These are phyloP conservation scores for Peromyscus aztecus DNA, from an alignment of 2,797 vertebrate species.

Conservation along the genomic window DNA sequence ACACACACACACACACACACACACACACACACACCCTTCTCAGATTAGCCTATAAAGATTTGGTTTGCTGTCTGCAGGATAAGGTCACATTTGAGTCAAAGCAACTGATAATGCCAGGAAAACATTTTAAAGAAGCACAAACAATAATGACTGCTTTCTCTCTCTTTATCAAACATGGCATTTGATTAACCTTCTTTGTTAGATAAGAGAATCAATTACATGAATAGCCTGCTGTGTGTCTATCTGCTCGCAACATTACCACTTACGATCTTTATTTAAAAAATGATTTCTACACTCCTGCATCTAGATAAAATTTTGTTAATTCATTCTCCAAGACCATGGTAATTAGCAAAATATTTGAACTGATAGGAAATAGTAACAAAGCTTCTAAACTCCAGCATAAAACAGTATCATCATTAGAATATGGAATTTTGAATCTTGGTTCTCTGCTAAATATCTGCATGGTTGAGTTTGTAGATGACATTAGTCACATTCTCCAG, in stretches of 20 bases:
- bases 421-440: slow-evolving; percentile 66
- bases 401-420: slow-evolving; percentile 67
- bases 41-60: slow-evolving; percentile 56
- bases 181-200: slow-evolving; percentile 70
- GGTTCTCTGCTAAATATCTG: slow-evolving; percentile 66
- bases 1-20: slow-evolving; percentile 18
- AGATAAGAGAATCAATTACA: slow-evolving; percentile 73
- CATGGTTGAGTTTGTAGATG: slow-evolving; percentile 54
- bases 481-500: slow-evolving; percentile 58
- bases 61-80: slow-evolving; percentile 69
- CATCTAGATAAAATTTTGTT: slow-evolving; percentile 61
- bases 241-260: slow-evolving; percentile 59
- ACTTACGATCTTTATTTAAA: slow-evolving; percentile 64
- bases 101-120: slow-evolving; percentile 67
- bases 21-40: slow-evolving; percentile 23
- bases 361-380: slow-evolving; percentile 67
- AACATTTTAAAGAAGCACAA: slow-evolving; percentile 64
- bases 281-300: slow-evolving; percentile 42
- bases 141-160: not conserved
- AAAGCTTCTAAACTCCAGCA: slow-evolving; percentile 19
- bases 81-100: slow-evolving; percentile 74
- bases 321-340: slow-evolving; percentile 67
- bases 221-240: slow-evolving; percentile 41
- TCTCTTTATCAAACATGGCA: slow-evolving; percentile 33
- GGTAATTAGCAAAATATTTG: slow-evolving; percentile 69